Evolutionary conservation across 2,797 vertebrate genomes (phyloP).

Genomic region (Coccyzus lansbergi): DNA sequence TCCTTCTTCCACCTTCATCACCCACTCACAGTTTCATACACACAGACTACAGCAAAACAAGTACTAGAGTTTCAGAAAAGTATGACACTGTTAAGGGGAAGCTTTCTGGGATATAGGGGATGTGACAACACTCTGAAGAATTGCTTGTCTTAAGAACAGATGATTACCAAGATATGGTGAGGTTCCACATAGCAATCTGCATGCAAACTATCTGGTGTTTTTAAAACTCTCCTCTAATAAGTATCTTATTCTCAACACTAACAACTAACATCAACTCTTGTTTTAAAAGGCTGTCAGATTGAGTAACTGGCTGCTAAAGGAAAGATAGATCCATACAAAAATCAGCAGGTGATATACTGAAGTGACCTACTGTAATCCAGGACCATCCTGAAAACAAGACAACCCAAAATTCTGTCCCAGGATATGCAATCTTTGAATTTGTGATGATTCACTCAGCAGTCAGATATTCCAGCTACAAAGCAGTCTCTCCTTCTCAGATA

Average conservation of each 20-base stretch:
- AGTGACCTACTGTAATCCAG: neutral
- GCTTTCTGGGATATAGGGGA: neutral
- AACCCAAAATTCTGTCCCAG: neutral
- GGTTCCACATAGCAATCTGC: neutral
- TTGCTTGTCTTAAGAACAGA: neutral
- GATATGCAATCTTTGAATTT: neutral
- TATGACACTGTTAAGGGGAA: neutral
- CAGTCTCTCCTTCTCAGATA: neutral
- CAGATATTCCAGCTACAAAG: neutral
- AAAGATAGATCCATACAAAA: neutral
- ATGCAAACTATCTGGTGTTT: neutral
- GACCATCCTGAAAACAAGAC: neutral
- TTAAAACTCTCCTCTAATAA: neutral
- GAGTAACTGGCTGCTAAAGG: neutral
- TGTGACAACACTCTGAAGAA: neutral
- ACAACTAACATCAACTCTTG: neutral
- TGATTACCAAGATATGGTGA: neutral
- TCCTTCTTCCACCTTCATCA: neutral
- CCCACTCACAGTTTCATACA: neutral
- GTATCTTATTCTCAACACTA: neutral
- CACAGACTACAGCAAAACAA: neutral
- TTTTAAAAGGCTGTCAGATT: neutral
- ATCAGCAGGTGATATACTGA: neutral
- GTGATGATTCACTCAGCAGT: neutral
- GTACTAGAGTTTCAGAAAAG: neutral